A percentile compares a stretch with the other conserved stretches of the same genome.
These are phyloP conservation scores for Nothocercus nigrocapillus DNA, from an alignment of 2,113 vertebrate genomes.

Conservation along the genomic window DNA sequence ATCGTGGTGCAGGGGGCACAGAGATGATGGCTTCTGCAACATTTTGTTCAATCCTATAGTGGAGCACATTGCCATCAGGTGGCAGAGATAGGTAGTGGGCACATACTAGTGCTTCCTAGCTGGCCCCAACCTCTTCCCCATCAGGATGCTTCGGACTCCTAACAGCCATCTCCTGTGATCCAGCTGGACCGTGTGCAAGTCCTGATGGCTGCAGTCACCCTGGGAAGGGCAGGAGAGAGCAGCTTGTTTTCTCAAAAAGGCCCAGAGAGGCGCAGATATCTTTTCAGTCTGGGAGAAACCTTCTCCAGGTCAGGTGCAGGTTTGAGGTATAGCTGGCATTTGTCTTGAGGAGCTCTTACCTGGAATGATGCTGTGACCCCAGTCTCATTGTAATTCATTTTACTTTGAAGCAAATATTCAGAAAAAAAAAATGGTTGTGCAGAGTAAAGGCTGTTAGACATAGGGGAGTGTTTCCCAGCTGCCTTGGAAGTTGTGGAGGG, in stretches of 20 bases:
- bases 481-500: constrained; percentile 13
- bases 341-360: background rate
- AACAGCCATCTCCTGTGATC: background rate
- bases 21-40: background rate
- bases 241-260: background rate
- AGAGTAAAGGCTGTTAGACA: background rate
- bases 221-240: background rate
- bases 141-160: background rate
- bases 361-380: background rate
- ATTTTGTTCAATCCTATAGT: background rate
- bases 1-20: background rate
- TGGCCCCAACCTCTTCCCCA: background rate
- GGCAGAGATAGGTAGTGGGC: background rate
- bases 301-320: background rate
- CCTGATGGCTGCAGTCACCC: background rate
- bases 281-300: background rate
- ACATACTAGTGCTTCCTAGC: background rate
- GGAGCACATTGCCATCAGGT: background rate
- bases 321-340: background rate
- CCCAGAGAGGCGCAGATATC: background rate
- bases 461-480: constrained; percentile 31
- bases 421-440: background rate
- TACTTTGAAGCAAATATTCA: background rate
- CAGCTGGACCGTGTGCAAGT: background rate
- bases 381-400: background rate